Base-by-base conservation (phyloP, 2,888 invertebrate species). In the Agriopis leucophaearia region DNA sequence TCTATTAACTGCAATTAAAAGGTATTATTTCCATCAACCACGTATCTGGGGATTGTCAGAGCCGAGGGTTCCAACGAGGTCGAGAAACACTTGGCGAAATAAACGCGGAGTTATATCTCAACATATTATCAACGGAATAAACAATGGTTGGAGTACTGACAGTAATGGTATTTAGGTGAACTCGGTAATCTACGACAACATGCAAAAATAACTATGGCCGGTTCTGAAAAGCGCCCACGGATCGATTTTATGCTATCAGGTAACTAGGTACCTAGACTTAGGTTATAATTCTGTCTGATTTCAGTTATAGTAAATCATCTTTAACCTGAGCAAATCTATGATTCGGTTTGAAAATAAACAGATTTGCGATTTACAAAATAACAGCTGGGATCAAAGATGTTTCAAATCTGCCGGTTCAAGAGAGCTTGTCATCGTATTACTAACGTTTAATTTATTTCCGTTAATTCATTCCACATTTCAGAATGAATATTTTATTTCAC, bases 381-480 rank as follows among this genome's bases (percentile, higher is more conserved):
- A 57, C 42, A 36, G 18, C 40, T 48, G 36, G 13, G 52, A 61
- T 54, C 54, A 61, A 61, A 59, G 42, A 42, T 54, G 45, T 62
- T 62, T 38, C 55, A 55, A 55, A 36, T 36, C 38, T 36, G 47
- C 13, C 10, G 8, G 15, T 16, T 47, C 36, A 9, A 16, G 52
- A 56, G 27, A 63, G 42, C 48, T 35, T 63, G 55, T 56, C 61
- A 54, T 54, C 44, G 52, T 18, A 54, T 62, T 52, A 38, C 64
- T 64, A 45, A 64, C 15, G 42, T 50, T 54, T 51, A 56, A 57
- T 66, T 61, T 66, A 50, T 64, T 55, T 58, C 50, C 45, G 63
- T 58, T 54, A 35, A 66, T 70, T 71, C 67, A 64, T 64, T 69
- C 67, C 56, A 65, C 64, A 58, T 69, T 70, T 68, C 64, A 50